phyloP scores from a whole-genome alignment of 2,113 vertebrate species.

The Bos indicus region DNA sequence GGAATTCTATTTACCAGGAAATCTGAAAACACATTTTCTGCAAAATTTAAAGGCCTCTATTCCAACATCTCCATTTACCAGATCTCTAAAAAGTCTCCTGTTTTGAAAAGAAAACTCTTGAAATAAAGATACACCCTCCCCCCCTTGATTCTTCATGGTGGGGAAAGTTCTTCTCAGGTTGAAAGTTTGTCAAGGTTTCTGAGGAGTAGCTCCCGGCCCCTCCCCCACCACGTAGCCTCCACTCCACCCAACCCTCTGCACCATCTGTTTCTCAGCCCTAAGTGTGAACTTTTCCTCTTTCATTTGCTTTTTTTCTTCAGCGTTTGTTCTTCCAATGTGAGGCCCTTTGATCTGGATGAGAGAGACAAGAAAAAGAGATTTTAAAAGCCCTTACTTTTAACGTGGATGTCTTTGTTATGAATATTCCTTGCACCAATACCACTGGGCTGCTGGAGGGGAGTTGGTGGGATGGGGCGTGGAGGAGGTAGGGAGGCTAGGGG shows the following conservation, averaged over 20 bases:
- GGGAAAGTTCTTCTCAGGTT: not conserved
- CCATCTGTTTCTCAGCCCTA: constrained; percentile 81
- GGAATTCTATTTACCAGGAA: not conserved
- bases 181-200: not conserved
- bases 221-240: not conserved
- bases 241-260: not conserved
- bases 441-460: not conserved
- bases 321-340: constrained; percentile 80
- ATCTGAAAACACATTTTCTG: not conserved
- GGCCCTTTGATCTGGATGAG: constrained; percentile 77
- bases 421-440: not conserved
- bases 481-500: not conserved
- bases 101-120: constrained; percentile 8
- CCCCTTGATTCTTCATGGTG: not conserved
- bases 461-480: not conserved
- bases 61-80: not conserved
- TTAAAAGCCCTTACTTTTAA: constrained; percentile 49
- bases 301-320: constrained; percentile 60
- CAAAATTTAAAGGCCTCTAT: not conserved
- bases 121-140: not conserved
- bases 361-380: constrained; percentile 18
- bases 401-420: constrained; percentile 48
- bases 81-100: not conserved
- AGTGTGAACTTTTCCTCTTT: constrained; percentile 76
- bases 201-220: not conserved